Percentiles rank a stretch among this genome's conserved stretches.
Conservation (phyloP, 2,113 vertebrate genomes). For the Callaeas wilsoni region DNA sequence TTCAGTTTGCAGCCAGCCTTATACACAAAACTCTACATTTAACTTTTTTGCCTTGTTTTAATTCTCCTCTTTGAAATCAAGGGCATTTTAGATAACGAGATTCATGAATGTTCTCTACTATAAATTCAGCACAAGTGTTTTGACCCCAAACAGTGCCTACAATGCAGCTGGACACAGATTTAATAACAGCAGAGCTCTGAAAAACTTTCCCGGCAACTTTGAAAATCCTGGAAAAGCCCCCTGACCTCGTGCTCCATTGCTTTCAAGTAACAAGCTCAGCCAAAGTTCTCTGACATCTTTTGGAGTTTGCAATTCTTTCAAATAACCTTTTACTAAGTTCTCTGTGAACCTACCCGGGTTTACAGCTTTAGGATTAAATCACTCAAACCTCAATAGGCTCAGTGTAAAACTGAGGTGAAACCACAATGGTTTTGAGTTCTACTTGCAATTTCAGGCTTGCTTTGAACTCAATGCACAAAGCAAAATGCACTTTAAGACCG, state of each 20-base stretch:
- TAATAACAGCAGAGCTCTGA: background rate
- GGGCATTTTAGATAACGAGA: background rate
- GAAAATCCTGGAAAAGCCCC: background rate
- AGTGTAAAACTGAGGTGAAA: constrained; percentile 47
- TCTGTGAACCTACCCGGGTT: constrained; percentile 19
- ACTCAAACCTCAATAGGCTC: constrained; percentile 12
- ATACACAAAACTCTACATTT: background rate
- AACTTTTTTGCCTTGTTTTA: background rate
- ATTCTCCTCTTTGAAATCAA: background rate
- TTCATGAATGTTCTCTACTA: background rate
- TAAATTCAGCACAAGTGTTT: background rate
- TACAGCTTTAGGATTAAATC: constrained; percentile 50
- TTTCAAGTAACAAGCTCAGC: constrained; percentile 20
- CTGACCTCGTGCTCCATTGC: background rate
- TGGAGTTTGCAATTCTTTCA: constrained; percentile 41
- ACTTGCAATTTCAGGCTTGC: constrained; percentile 39
- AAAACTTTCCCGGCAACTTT: background rate
- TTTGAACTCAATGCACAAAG: constrained; percentile 34
- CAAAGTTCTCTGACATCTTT: constrained; percentile 30
- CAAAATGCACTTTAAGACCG: constrained; percentile 41
- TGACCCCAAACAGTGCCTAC: background rate
- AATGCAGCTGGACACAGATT: background rate
- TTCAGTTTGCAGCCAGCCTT: background rate
- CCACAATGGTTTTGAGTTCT: constrained; percentile 6
- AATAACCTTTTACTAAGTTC: constrained; percentile 42